Base-by-base conservation (phyloP, 2,113 vertebrate genomes). In the Zootoca vivipara region DNA sequence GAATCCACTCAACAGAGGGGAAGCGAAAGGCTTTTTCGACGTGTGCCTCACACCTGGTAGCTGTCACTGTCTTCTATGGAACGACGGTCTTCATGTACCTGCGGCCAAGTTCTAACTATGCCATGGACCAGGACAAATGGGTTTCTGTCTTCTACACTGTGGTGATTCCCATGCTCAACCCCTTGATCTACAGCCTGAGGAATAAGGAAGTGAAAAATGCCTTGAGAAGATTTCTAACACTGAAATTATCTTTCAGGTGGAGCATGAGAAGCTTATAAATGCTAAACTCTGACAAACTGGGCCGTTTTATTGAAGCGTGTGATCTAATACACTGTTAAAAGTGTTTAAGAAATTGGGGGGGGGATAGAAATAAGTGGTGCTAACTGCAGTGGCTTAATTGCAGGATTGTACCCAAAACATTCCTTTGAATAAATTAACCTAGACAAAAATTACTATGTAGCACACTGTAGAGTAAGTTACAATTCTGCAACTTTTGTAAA, bases 1-100 rank as follows among this genome's bases (percentile, higher is more conserved):
- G 9, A 56, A 95, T 93, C 83, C 67, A 0, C 9, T 94, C 91
- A 1, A 65, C 90, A 18, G 91, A 91, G 7, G 92, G 92, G 4
- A 93, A 91, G 42, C 30, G 1, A 10, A 94, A 94, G 58, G 90
- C 81, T 3, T 94, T 93, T 86, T 93, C 86, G 33, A 93, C 92
- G 0, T 91, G 91, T 7, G 79, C 90, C 52, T 95, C 94, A 13
- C 94, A 92, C 33, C 52, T 94, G 85, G 56, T 82, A 64, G 87
- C 89, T 0, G 91, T 92, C 35, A 91, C 78, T 38, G 82, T 89
- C 38, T 91, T 88, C 67, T 85, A 82, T n/a, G 83, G 90, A 62
- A 91, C 73, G 6, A 58, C 72, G 5, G 42, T 77, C 28, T 90
- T 85, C 40, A 90, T 87, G 82, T 91, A 91, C 15, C 28, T 82